Evolutionary conservation across 2,888 invertebrate species (phyloP).

Genomic region (Hipparchia semele): DNA sequence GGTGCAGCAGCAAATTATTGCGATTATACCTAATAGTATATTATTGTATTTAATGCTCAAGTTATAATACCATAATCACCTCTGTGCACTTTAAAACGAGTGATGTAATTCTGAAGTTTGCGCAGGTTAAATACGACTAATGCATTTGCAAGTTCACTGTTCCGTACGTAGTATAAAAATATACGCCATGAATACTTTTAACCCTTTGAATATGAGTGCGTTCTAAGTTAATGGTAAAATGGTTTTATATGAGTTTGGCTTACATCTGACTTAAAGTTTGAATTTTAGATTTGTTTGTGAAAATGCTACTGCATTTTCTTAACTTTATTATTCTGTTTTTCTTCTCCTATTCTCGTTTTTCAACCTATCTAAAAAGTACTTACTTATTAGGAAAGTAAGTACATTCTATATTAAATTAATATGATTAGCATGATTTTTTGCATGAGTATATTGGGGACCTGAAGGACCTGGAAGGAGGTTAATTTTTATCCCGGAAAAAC

Average conservation of each 20-base stretch:
- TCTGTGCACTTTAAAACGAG: constrained; percentile 36
- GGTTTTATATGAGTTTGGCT: constrained; percentile 16
- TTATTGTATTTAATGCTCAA: constrained; percentile 10
- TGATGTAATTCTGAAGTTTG: constrained; percentile 38
- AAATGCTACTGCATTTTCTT: constrained; percentile 2
- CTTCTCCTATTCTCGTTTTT: background rate
- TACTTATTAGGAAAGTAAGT: too few relatives aligned
- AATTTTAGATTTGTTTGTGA: constrained; percentile 18
- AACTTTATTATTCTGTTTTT: constrained; percentile 3
- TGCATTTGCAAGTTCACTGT: constrained; percentile 29
- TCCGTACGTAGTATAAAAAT: constrained; percentile 24
- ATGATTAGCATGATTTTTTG: too few relatives aligned
- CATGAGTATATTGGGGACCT: too few relatives aligned
- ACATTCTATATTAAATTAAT: too few relatives aligned
- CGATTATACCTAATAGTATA: constrained; percentile 4
- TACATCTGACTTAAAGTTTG: constrained; percentile 18
- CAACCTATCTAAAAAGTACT: background rate
- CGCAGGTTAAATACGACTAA: constrained; percentile 35
- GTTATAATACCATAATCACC: constrained; percentile 28
- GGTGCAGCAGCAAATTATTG: background rate
- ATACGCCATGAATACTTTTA: constrained; percentile 26
- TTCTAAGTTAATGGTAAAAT: constrained; percentile 20
- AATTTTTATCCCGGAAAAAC: too few relatives aligned
- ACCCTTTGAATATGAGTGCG: constrained; percentile 25
- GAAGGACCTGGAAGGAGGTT: too few relatives aligned